Evolutionary conservation across 2,113 vertebrate genomes (phyloP).

Genomic region (Merops nubicus): DNA sequence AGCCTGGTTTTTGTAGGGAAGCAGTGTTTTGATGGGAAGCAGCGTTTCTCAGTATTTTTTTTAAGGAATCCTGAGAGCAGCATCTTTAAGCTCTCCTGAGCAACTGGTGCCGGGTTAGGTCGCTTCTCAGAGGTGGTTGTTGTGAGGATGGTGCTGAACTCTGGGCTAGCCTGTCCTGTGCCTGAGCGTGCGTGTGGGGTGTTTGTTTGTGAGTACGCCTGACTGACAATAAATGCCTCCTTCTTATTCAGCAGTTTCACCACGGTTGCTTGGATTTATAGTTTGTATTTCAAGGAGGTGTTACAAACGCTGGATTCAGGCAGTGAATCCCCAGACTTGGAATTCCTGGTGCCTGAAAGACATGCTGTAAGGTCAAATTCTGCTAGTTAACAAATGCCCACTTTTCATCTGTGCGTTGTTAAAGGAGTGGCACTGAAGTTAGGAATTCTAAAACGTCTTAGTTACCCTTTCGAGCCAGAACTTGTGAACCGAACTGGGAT

Average conservation of each 20-base stretch:
- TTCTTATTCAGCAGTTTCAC: constrained; percentile 5
- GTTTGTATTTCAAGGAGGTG: constrained; percentile 12
- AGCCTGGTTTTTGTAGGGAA: neutral
- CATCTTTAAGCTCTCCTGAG: neutral
- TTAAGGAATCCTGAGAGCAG: neutral
- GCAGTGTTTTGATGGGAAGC: neutral
- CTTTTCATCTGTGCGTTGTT: neutral
- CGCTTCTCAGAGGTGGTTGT: neutral
- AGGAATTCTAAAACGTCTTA: neutral
- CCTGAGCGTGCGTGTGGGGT: neutral
- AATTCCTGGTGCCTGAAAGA: neutral
- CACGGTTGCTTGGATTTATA: constrained; percentile 22
- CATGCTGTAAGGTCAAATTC: neutral
- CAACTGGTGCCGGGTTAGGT: neutral
- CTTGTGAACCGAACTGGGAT: neutral
- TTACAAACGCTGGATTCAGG: neutral
- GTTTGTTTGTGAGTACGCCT: neutral
- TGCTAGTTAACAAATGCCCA: neutral
- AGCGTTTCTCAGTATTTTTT: neutral
- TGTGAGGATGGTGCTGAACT: neutral
- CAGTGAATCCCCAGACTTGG: neutral
- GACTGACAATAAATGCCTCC: neutral
- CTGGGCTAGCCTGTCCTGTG: neutral
- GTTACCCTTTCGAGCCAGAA: neutral
- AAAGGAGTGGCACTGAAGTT: neutral